phyloP scores from a whole-genome alignment of 2,113 vertebrate species.

The Xenotilapia caudafasciata region DNA sequence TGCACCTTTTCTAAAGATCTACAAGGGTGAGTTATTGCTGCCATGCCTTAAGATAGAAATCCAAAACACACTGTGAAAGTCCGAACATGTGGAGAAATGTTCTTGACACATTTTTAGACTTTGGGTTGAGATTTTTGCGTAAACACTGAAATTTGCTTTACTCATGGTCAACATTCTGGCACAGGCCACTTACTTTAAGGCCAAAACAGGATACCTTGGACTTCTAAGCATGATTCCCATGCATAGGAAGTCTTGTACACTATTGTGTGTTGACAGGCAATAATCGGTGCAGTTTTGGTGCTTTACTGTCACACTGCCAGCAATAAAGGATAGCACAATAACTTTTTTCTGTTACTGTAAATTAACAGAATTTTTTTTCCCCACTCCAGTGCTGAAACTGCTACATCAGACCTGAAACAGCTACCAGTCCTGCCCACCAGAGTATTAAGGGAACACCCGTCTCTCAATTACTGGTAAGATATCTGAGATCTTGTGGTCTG shows the following conservation, averaged over 20 bases:
- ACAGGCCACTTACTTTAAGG: background rate
- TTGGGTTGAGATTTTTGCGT: background rate
- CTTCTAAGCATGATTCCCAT: background rate
- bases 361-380: background rate
- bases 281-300: background rate
- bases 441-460: constrained; percentile 91
- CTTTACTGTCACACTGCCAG: background rate
- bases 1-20: constrained; percentile 33
- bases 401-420: constrained; percentile 84
- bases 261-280: background rate
- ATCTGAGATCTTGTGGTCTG: background rate
- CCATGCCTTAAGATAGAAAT: constrained; percentile 25
- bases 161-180: background rate
- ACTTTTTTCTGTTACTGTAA: background rate
- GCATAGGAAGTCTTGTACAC: background rate
- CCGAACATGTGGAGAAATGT: background rate
- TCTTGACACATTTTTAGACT: background rate
- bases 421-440: constrained; percentile 86
- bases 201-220: background rate
- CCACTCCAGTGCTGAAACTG: constrained; percentile 77
- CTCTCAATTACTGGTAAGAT: constrained; percentile 88
- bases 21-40: constrained; percentile 28
- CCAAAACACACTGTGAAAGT: constrained; percentile 25
- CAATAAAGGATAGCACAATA: background rate
- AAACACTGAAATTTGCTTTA: constrained; percentile 1